phyloP scores from a whole-genome alignment of 2,797 vertebrate genomes.

The Dendrocincla tyrannina region DNA sequence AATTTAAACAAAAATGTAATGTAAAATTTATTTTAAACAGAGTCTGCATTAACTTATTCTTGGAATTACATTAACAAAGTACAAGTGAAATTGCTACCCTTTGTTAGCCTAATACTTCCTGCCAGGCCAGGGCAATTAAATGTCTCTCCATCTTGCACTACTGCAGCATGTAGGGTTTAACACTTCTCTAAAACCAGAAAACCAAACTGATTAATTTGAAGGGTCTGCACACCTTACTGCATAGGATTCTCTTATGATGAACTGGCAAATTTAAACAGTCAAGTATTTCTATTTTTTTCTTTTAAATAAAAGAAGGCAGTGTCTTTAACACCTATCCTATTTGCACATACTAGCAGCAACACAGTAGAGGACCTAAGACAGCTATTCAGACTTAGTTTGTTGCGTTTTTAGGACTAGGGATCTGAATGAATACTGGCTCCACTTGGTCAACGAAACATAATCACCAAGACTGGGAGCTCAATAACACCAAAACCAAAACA shows the following conservation, averaged over 20 bases:
- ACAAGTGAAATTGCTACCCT: background rate
- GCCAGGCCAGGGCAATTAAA: background rate
- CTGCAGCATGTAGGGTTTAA: background rate
- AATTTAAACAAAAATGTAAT: background rate
- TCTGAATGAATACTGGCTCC: background rate
- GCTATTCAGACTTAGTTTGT: background rate
- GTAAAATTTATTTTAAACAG: background rate
- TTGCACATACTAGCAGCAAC: background rate
- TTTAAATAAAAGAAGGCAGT: background rate
- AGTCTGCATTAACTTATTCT: background rate
- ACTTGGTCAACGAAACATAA: background rate
- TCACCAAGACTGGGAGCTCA: background rate
- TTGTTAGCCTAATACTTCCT: background rate
- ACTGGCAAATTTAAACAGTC: background rate
- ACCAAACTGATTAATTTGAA: background rate
- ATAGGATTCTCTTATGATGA: background rate
- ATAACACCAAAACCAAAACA: background rate
- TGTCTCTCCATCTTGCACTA: background rate
- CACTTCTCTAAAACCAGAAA: background rate
- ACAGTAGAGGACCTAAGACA: background rate
- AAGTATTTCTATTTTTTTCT: background rate
- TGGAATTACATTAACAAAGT: background rate
- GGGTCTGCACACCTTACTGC: background rate
- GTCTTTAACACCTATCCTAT: background rate
- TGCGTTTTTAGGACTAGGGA: background rate